Base-by-base conservation (phyloP, 2,888 invertebrate species). In the Tetramorium bicarinatum region DNA sequence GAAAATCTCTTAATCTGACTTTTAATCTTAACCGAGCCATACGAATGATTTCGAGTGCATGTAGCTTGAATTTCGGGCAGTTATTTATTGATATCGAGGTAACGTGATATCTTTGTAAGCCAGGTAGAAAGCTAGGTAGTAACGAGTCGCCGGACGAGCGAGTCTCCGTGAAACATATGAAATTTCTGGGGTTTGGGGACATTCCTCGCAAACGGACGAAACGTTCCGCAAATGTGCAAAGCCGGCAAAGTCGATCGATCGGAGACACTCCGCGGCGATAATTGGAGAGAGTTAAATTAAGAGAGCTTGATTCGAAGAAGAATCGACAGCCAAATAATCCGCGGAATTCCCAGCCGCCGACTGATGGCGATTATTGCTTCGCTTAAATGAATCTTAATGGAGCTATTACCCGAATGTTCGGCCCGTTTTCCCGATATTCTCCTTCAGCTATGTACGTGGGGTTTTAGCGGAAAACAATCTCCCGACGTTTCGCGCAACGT, bases 201-300 rank as follows among this genome's bases (percentile, higher is more conserved):
- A 59, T 61, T 59, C 54, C 44, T 34, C n/a, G 52, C 21, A 7
- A 54, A 8, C 13, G 15, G 18, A 59, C 25, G 21, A 80, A 47
- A 61, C 69, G 21, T 59, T 21, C 44, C 44, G 67, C 34, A 44
- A 29, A 29, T 44, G 38, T 25, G 38, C 34, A n/a, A 47, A 47
- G 47, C 49, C 21, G n/a, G 8, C 18, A 34, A 34, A 34, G 62
- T 25, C 62, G 38, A 76, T 64, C 74, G 74, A 44, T 67, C 38
- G 54, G 3, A 29, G 34, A 41, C n/a, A 56, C 29, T 34, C n/a
- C 25, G 25, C 25, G n/a, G 38, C n/a, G 69, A 80, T 80, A 80
- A 80, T 71, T 80, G 47, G 61, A 71, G 47, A 38, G 47, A 47
- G 25, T 80, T 80, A 71, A 80, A 80, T 80, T 59, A 71, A 71